These are phyloP conservation scores for Bufo gargarizans DNA, from an alignment of 2,113 vertebrate genomes.

Conservation along the genomic window DNA sequence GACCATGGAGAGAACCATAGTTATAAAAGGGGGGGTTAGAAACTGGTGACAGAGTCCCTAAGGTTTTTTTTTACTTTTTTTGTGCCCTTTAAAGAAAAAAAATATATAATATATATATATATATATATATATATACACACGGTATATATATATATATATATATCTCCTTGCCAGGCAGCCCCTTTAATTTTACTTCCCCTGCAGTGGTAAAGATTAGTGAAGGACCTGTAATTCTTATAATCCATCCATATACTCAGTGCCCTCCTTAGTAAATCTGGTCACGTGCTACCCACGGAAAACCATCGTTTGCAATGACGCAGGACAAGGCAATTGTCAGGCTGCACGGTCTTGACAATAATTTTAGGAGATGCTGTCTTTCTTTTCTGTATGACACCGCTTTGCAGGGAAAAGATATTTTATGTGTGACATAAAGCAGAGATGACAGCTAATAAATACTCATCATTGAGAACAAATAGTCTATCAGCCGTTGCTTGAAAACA, in stretches of 20 bases:
- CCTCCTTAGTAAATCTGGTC: background rate
- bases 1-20: too few relatives aligned
- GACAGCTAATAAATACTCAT: conserved; percentile 51
- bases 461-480: conserved; percentile 28
- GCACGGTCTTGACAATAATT: background rate
- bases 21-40: too few relatives aligned
- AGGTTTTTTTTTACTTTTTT: too few relatives aligned
- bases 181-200: too few relatives aligned
- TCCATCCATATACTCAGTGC: background rate
- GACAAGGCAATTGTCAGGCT: conserved; percentile 1
- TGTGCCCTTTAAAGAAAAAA: too few relatives aligned
- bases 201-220: too few relatives aligned
- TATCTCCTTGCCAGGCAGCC: too few relatives aligned
- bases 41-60: too few relatives aligned
- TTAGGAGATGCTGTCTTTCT: conserved; percentile 4
- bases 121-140: too few relatives aligned
- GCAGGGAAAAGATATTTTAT: conserved; percentile 28
- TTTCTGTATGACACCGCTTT: conserved; percentile 27
- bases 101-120: too few relatives aligned
- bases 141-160: too few relatives aligned
- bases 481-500: conserved; percentile 1
- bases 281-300: background rate
- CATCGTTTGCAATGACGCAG: background rate
- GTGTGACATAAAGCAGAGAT: conserved; percentile 36
- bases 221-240: too few relatives aligned